A percentile compares a stretch with the other conserved stretches of the same genome.
These are phyloP conservation scores for Rattus norvegicus DNA, from an alignment of 2,113 vertebrate species.

Conservation along the genomic window GRCr8 NC_086027.1:71785501-71786000, in stretches of 20 bases:
- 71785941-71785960: conserved; percentile 72
- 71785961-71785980: conserved; percentile 64
- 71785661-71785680: background rate
- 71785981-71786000: conserved; percentile 40
- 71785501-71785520: conserved; percentile 43
- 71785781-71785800: background rate
- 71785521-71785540: background rate
- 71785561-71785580: conserved; percentile 69
- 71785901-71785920: background rate
- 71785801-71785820: background rate
- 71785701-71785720: background rate
- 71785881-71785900: conserved; percentile 50
- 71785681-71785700: background rate
- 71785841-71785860: conserved; percentile 23
- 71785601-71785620: conserved; percentile 43
- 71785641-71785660: background rate
- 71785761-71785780: background rate
- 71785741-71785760: background rate
- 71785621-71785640: background rate
- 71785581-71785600: conserved; percentile 70
- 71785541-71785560: conserved; percentile 65
- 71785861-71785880: background rate
- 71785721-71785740: background rate
- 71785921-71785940: background rate
- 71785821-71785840: background rate